phyloP scores from a whole-genome alignment of 1,140 invertebrate species.

The Brachionus rotundiformis region DNA sequence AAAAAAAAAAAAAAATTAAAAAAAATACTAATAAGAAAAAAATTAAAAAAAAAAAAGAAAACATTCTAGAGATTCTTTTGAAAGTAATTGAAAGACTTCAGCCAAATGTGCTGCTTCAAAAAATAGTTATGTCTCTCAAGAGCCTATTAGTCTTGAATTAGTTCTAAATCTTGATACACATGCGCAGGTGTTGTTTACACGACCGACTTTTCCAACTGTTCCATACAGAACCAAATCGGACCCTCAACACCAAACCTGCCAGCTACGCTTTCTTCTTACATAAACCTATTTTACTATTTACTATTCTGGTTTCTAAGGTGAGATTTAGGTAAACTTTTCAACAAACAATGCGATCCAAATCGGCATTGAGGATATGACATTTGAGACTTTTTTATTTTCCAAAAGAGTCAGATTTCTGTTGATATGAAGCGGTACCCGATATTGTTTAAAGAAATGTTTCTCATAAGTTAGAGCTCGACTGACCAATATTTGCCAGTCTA shows the following conservation, averaged over 20 bases:
- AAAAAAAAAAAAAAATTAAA: neutral
- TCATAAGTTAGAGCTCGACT: neutral
- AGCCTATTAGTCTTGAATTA: conserved; percentile 6
- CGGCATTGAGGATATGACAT: neutral
- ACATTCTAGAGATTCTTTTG: conserved; percentile 19
- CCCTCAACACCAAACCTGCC: neutral
- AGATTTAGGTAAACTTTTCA: neutral
- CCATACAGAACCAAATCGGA: neutral
- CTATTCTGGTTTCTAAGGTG: neutral
- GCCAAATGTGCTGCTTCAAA: neutral
- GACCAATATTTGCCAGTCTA: neutral
- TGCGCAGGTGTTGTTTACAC: conserved; percentile 6
- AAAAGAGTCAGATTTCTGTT: neutral
- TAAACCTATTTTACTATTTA: neutral
- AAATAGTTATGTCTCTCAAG: neutral
- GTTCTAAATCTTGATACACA: conserved; percentile 1
- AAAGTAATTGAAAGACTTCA: neutral
- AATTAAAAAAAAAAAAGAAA: neutral
- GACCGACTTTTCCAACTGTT: neutral
- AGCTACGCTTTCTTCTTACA: neutral
- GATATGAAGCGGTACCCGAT: neutral
- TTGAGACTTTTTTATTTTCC: neutral
- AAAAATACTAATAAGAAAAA: neutral
- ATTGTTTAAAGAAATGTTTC: neutral
- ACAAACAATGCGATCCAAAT: neutral